These are phyloP conservation scores for Puffinus mauretanicus DNA, from an alignment of 2,113 vertebrate genomes.

Conservation along the genomic window DNA sequence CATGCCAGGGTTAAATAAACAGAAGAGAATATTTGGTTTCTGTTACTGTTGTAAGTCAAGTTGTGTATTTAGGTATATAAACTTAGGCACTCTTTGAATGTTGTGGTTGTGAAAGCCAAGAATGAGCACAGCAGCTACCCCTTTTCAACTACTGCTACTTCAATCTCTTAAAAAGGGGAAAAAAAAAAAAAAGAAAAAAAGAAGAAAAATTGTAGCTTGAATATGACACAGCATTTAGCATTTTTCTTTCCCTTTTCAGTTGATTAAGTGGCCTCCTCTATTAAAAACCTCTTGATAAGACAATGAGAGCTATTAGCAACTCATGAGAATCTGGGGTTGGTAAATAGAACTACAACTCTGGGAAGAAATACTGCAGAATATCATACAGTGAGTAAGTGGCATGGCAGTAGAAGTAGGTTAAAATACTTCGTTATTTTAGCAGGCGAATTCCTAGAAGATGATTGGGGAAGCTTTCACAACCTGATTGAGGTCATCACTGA, in stretches of 20 bases:
- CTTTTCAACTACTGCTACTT: not conserved
- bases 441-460: not conserved
- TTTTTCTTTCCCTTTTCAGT: not conserved
- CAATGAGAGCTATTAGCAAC: not conserved
- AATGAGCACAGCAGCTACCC: not conserved
- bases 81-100: not conserved
- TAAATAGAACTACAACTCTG: not conserved
- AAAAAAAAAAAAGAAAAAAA: not conserved
- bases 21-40: not conserved
- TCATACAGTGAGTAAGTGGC: not conserved
- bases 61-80: not conserved
- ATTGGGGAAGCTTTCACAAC: not conserved
- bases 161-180: not conserved
- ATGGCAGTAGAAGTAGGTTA: not conserved
- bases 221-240: not conserved
- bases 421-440: not conserved
- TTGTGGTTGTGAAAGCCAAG: not conserved
- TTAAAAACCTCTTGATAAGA: not conserved
- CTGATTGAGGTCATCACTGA: not conserved
- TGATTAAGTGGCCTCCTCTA: not conserved
- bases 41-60: not conserved
- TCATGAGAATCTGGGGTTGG: not conserved
- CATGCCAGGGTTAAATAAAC: not conserved
- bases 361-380: not conserved
- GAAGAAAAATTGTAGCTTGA: not conserved